These are phyloP conservation scores for Orestias chungarensis DNA, from an alignment of 2,797 vertebrate genomes.

Conservation along the genomic window DNA sequence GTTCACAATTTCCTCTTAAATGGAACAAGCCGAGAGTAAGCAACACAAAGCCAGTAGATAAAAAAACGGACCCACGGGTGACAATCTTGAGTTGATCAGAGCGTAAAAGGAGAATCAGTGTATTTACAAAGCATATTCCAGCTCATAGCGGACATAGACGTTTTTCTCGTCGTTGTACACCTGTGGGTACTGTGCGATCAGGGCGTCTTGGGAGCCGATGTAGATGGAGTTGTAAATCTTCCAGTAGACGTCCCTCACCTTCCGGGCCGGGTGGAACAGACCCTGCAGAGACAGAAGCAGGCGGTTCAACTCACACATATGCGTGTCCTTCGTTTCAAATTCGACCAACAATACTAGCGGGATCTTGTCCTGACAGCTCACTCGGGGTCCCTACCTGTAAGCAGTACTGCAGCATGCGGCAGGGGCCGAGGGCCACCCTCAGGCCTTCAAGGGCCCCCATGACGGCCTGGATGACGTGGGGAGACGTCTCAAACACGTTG, in stretches of 20 bases:
- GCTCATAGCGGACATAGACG: constrained; percentile 94
- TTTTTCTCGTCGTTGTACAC: constrained; percentile 99
- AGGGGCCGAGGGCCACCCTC: constrained; percentile 95
- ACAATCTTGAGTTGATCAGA: neutral
- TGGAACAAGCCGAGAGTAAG: constrained; percentile 25
- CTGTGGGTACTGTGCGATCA: constrained; percentile 98
- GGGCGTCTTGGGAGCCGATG: constrained; percentile 97
- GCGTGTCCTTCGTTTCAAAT: neutral
- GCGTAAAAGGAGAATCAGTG: neutral
- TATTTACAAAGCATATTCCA: constrained; percentile 95
- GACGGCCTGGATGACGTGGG: constrained; percentile 97
- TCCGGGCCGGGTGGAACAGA: constrained; percentile 96
- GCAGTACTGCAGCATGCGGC: constrained; percentile 98
- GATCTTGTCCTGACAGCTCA: too few relatives aligned
- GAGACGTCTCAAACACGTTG: constrained; percentile 98
- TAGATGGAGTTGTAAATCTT: constrained; percentile 99
- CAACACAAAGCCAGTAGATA: constrained; percentile 47
- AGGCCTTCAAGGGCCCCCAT: constrained; percentile 98
- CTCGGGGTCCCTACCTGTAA: constrained; percentile 84
- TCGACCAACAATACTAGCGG: neutral
- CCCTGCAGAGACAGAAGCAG: constrained; percentile 76
- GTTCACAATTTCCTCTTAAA: constrained; percentile 12
- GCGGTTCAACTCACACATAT: neutral
- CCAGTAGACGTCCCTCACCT: constrained; percentile 99
- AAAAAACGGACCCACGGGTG: constrained; percentile 34